Base-by-base conservation (phyloP, 2,113 vertebrate species). In the Lates calcarifer region DNA sequence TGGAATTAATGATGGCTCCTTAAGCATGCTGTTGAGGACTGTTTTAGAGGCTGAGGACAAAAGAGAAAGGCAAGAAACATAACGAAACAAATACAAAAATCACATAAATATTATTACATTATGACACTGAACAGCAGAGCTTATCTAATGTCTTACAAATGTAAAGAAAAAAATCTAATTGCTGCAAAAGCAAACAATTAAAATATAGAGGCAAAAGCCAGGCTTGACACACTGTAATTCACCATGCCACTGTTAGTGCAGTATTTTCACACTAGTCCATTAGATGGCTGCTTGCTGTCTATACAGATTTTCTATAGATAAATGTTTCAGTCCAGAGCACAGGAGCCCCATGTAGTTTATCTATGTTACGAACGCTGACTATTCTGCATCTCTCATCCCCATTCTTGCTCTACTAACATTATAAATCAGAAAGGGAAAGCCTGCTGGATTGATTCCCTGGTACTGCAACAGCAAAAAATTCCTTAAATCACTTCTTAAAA, bases 1-100 rank as follows among this genome's bases (percentile, higher is more conserved):
- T 85, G 97, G 95, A 92, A 99, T 98, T 92, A 96, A 95, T 79
- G 97, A 96, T 78, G 98, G 97, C 89, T 99, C 97, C 88, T 97
- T 96, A 1, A 99, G 94, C 98, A 99, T 97, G 93, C 94, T 96
- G 92, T 95, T 99, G 91, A 99, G 94, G 79, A 97, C 90, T 60
- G 95, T 94, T 95, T 98, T 99, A 89, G 97, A 96, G 41, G 96
- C 98, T 98, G 94, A 89, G 70, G 87, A 91, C 88, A 87, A 90
- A 66, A 84, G 78, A 89, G 86, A 82, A 85, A 87, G 84, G 49
- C 5, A 77, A 67, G 29, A 60, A 12, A 76, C 1, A 4, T 17
- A 39, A 5, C 62, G 8, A 79, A 41, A 41, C 6, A 45, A 43
- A 74, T 4, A 57, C 2, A 71, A 65, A 83, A 57, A 62, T 31